Percentiles rank a stretch among this genome's conserved stretches.
These are phyloP conservation scores for Camponotus fellah DNA, from an alignment of 2,888 invertebrate species.

Conservation along the genomic window DNA sequence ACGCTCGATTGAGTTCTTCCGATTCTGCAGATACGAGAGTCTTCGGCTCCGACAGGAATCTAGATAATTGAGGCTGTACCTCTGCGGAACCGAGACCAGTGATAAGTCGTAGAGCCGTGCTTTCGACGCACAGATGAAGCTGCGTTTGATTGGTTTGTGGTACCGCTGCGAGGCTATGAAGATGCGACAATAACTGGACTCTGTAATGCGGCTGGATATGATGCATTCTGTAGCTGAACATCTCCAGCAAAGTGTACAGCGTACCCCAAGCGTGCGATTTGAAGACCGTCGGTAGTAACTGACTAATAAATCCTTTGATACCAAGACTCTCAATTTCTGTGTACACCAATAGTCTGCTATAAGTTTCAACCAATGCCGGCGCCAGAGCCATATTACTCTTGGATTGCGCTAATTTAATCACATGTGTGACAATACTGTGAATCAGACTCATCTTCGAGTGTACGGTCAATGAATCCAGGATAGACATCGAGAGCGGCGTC, in stretches of 20 bases:
- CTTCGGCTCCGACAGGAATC: constrained; percentile 96
- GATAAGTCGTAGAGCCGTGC: constrained; percentile 94
- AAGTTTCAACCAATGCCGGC: constrained; percentile 97
- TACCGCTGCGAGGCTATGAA: constrained; percentile 96
- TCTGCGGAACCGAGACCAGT: constrained; percentile 97
- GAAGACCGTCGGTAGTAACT: constrained; percentile 95
- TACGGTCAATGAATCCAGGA: constrained; percentile 96
- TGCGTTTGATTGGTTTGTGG: constrained; percentile 98
- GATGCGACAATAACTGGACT: constrained; percentile 95
- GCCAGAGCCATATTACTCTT: constrained; percentile 94
- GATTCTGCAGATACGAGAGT: constrained; percentile 97
- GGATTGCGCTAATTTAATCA: constrained; percentile 95
- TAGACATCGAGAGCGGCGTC: constrained; percentile 96
- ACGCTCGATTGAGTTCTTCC: constrained; percentile 96
- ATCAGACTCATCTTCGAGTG: constrained; percentile 98
- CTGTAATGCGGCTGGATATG: constrained; percentile 98
- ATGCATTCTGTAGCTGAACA: constrained; percentile 98
- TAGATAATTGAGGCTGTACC: constrained; percentile 96
- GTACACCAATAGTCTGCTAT: constrained; percentile 96
- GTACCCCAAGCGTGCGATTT: constrained; percentile 98
- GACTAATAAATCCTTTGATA: constrained; percentile 98
- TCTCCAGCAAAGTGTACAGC: constrained; percentile 97
- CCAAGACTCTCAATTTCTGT: constrained; percentile 98
- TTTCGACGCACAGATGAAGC: constrained; percentile 96
- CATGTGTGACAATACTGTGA: constrained; percentile 94